A percentile compares a stretch with the other conserved stretches of the same genome.
These are phyloP conservation scores for Campylomormyrus numenius DNA, from an alignment of 2,113 vertebrate species.

Conservation along the genomic window DNA sequence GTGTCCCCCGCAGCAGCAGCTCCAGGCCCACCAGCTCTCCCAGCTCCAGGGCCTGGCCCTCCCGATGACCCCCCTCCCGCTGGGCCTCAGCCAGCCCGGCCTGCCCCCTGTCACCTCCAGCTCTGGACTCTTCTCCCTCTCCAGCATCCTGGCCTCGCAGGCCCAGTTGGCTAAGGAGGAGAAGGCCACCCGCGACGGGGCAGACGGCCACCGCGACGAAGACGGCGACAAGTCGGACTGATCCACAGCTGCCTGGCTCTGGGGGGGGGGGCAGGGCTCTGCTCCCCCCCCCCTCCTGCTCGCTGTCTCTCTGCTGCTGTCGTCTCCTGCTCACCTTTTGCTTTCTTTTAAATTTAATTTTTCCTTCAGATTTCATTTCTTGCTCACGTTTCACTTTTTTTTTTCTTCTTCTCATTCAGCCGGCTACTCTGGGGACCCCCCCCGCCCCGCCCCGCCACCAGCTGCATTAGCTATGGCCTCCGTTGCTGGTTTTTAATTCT, in stretches of 20 bases:
- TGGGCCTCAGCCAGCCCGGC: constrained; percentile 80
- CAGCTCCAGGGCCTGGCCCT: constrained; percentile 93
- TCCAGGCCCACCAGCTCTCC: constrained; percentile 94
- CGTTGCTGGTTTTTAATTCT: background rate
- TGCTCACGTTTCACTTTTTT: background rate
- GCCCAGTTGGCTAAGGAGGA: constrained; percentile 87
- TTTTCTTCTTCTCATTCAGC: too few species aligned
- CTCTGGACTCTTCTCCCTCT: constrained; percentile 86
- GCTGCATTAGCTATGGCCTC: background rate
- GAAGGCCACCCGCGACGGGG: constrained; percentile 77
- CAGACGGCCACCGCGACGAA: constrained; percentile 76
- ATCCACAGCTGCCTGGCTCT: constrained; percentile 19
- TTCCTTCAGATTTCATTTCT: background rate
- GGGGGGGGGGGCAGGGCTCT: background rate
- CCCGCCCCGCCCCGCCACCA: background rate
- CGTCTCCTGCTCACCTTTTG: background rate
- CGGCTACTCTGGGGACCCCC: background rate
- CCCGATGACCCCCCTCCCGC: constrained; percentile 83
- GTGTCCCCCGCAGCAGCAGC: constrained; percentile 82
- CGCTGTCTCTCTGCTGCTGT: background rate
- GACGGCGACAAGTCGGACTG: constrained; percentile 94
- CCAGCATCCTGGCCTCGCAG: constrained; percentile 85
- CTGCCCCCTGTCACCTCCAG: constrained; percentile 80
- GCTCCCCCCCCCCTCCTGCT: background rate
- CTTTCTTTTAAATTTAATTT: background rate